Base-by-base conservation (phyloP, 1,140 invertebrate species). In the Laodelphax striatellus region DNA sequence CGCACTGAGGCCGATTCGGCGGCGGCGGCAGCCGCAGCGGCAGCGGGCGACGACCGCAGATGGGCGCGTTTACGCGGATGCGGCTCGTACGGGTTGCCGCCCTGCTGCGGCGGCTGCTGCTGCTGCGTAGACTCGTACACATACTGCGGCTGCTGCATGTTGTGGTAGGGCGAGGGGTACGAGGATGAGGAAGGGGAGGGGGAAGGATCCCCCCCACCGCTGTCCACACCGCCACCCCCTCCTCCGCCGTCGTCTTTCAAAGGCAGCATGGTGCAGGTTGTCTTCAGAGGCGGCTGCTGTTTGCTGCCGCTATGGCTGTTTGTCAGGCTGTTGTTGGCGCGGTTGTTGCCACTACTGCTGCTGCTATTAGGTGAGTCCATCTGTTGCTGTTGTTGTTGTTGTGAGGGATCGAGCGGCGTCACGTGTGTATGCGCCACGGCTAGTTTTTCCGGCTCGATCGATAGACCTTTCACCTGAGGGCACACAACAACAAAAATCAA, bases 381-480 rank as follows among this genome's bases (percentile, higher is more conserved):
- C 53, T 61, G 57, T 66, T 57, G 50, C 62, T 62, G 53, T 55
- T 63, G 34, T 38, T 9, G 34, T 38, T 43, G 68, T 66, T 13
- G 67, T 65, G 55, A 68, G 31, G 53, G 46, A 14, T 67, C 65
- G 28, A 59, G 52, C 34, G 24, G 59, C 52, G 61, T 42, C 41
- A 65, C 61, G 69, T 72, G 70, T 42, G 75, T 72, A 58, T 84
- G 81, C 62, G 80, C 81, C 67, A 84, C 83, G 28, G 84, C 83
- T 69, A 87, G 67, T 66, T 85, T 85, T 64, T 86, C 85, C 68
- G 86, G 85, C 71, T 87, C 85, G 66, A 87, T 85, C 69, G 85
- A 87, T 66, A 88, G 71, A 58, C 86, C 86, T 72, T 88, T 88
- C 46, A 88, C 85, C 84, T 87, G 66, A n/a, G n/a, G n/a, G n/a